phyloP scores from a whole-genome alignment of 2,113 vertebrate species.

The Corythornis madagascariensis region DNA sequence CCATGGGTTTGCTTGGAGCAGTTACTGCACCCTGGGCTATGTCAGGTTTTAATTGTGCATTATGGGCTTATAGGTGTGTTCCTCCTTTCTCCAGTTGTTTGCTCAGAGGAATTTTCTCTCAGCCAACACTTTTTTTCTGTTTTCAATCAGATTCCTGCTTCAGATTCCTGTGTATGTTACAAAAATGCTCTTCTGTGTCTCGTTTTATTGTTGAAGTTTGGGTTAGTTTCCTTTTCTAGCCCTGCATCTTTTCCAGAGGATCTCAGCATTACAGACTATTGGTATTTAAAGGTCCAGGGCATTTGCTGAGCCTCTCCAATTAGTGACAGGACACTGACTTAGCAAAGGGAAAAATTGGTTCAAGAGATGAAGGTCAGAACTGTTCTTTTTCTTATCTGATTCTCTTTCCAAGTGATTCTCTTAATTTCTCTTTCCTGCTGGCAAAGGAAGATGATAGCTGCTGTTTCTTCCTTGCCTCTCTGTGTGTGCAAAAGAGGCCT shows the following conservation, averaged over 20 bases:
- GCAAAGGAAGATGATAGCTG: not conserved
- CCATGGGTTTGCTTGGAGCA: not conserved
- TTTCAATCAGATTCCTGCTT: not conserved
- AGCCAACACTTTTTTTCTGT: not conserved
- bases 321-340: not conserved
- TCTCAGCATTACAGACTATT: not conserved
- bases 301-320: not conserved
- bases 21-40: not conserved
- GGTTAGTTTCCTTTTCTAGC: not conserved
- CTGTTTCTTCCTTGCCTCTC: not conserved
- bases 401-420: not conserved
- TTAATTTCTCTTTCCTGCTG: not conserved
- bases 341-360: not conserved
- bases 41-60: too few relatives aligned
- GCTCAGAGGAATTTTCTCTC: not conserved
- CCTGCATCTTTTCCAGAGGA: not conserved
- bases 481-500: not conserved
- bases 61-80: not conserved
- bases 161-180: not conserved
- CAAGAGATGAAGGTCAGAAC: not conserved
- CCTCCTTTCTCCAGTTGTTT: not conserved
- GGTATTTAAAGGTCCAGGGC: not conserved
- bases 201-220: not conserved
- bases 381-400: not conserved
- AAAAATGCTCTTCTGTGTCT: not conserved